Evolutionary conservation across 2,113 vertebrate species (phyloP).

Genomic region (Melanerpes formicivorus): DNA sequence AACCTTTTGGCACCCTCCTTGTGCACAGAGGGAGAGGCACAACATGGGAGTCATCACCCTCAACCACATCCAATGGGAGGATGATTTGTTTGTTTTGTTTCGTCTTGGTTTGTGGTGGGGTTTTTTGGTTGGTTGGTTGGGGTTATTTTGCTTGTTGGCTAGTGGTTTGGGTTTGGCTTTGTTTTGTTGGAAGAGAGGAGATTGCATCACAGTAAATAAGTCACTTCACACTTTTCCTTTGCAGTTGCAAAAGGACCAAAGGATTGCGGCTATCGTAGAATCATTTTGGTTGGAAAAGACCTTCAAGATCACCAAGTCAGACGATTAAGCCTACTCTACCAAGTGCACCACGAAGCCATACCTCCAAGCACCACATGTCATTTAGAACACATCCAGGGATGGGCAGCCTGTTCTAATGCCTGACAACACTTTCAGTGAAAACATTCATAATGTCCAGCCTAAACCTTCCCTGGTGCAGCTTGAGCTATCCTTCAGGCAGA

Average conservation of each 20-base stretch:
- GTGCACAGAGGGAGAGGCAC: not conserved
- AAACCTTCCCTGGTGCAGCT: no score
- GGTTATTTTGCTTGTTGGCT: not conserved
- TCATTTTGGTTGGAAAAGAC: no score
- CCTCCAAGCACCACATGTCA: no score
- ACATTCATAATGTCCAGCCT: no score
- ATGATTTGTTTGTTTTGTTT: not conserved
- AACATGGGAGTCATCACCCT: not conserved
- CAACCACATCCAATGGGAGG: not conserved
- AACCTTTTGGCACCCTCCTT: not conserved
- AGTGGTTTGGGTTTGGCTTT: not conserved
- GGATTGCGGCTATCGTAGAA: not conserved
- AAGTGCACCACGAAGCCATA: no score
- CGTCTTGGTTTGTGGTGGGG: no score
- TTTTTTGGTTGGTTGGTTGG: no score
- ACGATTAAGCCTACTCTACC: no score
- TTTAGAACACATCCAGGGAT: no score
- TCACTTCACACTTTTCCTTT: not conserved
- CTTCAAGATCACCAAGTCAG: no score
- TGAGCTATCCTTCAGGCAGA: not conserved
- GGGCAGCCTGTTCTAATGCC: no score
- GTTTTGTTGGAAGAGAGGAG: not conserved
- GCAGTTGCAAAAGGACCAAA: not conserved
- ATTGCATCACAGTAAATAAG: accelerated
- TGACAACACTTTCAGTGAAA: no score